These are phyloP conservation scores for Perognathus longimembris DNA, from an alignment of 2,113 vertebrate species.

Conservation along the genomic window DNA sequence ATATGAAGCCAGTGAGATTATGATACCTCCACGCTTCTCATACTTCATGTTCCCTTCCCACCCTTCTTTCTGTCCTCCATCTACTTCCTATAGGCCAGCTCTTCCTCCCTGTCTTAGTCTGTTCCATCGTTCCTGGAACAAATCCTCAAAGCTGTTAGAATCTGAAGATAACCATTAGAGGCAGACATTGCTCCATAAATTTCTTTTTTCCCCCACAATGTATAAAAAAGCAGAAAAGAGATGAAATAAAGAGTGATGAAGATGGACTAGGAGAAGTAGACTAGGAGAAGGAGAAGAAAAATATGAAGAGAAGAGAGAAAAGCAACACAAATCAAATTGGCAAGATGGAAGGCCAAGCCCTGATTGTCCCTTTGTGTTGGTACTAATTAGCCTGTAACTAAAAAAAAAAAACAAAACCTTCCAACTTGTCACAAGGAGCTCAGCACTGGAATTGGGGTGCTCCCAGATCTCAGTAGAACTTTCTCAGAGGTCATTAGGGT, in stretches of 20 bases:
- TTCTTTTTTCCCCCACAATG: not conserved
- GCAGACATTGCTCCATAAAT: not conserved
- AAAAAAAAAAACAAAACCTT: slow-evolving; percentile 33
- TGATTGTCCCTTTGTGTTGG: not conserved
- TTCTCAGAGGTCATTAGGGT: not conserved
- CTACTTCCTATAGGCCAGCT: not conserved
- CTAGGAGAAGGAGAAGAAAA: not conserved
- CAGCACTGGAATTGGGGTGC: not conserved
- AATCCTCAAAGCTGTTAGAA: not conserved
- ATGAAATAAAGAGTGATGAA: not conserved
- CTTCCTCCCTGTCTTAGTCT: not conserved
- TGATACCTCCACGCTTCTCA: not conserved
- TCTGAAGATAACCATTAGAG: not conserved
- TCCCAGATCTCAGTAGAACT: not conserved
- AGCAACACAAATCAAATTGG: not conserved
- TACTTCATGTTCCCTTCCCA: not conserved
- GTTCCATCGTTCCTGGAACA: not conserved
- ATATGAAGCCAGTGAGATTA: not conserved
- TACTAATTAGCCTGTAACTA: not conserved
- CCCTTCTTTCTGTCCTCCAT: not conserved
- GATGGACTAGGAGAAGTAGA: not conserved
- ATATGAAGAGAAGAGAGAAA: not conserved
- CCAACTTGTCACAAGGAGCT: not conserved
- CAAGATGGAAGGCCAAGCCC: not conserved
- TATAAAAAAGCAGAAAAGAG: not conserved